These are phyloP conservation scores for human (Homo sapiens) DNA, from an alignment of 2,113 vertebrate genomes.

Conservation along the genomic window GRCh38 chr9:28772001-28772500, in stretches of 20 bases:
- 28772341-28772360: neutral
- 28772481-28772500: conserved; percentile 66
- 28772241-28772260: neutral
- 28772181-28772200: neutral
- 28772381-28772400: neutral
- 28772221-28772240: neutral
- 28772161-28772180: neutral
- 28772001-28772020: neutral
- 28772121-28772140: neutral
- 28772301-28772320: neutral
- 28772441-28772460: conserved; percentile 4
- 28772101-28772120: neutral
- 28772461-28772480: conserved; percentile 55
- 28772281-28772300: neutral
- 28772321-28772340: neutral
- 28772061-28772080: neutral
- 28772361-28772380: neutral
- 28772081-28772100: neutral
- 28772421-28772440: neutral
- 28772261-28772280: neutral
- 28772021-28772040: neutral
- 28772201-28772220: neutral
- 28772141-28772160: neutral
- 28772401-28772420: neutral
- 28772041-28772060: neutral